Evolutionary conservation across 2,888 invertebrate genomes (phyloP), one percentile per base, ranked within the genome.

Genomic region (Caenorhabditis sp.): DNA sequence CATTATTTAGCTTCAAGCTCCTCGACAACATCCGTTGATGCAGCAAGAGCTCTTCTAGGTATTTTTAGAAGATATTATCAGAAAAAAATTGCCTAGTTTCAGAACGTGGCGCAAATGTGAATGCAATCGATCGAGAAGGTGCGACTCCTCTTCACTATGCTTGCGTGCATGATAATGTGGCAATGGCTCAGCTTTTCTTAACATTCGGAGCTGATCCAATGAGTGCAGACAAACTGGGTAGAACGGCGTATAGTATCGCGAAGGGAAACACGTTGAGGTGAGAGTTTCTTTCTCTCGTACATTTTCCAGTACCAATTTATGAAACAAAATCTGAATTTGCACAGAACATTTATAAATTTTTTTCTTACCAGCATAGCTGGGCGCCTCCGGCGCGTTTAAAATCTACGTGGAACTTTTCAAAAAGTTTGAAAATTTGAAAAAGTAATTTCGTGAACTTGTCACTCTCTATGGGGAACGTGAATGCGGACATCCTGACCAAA

Each of bases 111-210:
- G 84, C 59, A 19, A 84, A 86, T 80, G 79, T 81, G n/a, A 56
- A 59, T 96, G 89, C 94, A 94, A 38, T 89, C 28, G 82, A 82
- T 19, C 70, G 74, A n/a, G 85, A 89, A 19, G 86, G 87, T 38
- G 70, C 88, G 31, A 89, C 90, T 2, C 88, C 90, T 1, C 84
- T 90, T 22, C 90, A 90, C 66, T 87, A 89, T 26, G 90, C 90
- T 0, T 87, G 89, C 19, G 82, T 82, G n/a, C 87, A 87, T 81
- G 89, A 89, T 74, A 90, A 90, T 59, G 82, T 90, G 64, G 88
- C 87, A 0, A 89, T 90, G 87, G 87, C 88, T 77, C 90, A 90
- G 59, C 73, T 89, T 16, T 64, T 90, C 38, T 61, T 90, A 7
- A 87, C 88, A 59, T 90, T 89, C 66, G 90, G 90, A 26, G 88